Conservation (phyloP, 2,113 vertebrate species). For the Meriones unguiculatus region DNA sequence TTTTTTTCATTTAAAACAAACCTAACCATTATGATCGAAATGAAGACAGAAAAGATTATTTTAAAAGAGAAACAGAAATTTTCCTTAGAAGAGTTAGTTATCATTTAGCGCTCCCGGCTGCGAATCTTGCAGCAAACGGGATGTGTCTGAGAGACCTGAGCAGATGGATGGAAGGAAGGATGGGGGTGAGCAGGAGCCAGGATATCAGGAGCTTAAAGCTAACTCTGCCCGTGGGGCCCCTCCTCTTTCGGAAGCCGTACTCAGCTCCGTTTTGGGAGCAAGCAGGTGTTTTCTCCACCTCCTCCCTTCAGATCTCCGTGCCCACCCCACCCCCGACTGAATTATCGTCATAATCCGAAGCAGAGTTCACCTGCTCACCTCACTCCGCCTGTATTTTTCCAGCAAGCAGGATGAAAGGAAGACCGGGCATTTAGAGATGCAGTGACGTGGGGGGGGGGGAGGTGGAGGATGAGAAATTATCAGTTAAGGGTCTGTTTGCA, state of each 20-base stretch:
- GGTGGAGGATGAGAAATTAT: not conserved
- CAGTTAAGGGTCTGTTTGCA: not conserved
- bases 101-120: too few relatives aligned
- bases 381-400: not conserved
- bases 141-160: not conserved
- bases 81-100: not conserved
- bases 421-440: not conserved
- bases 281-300: not conserved
- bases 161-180: not conserved
- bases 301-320: too few relatives aligned
- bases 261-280: not conserved
- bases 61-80: not conserved
- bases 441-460: not conserved
- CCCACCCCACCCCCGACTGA: not conserved
- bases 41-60: not conserved
- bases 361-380: not conserved
- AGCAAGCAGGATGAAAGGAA: not conserved
- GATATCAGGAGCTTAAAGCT: not conserved
- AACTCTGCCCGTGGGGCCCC: not conserved
- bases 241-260: not conserved
- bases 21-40: not conserved
- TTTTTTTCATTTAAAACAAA: constrained; percentile 27
- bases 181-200: not conserved
- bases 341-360: not conserved
- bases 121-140: not conserved